Conservation (phyloP, 2,797 vertebrate species). For the Gadopsis marmoratus region DNA sequence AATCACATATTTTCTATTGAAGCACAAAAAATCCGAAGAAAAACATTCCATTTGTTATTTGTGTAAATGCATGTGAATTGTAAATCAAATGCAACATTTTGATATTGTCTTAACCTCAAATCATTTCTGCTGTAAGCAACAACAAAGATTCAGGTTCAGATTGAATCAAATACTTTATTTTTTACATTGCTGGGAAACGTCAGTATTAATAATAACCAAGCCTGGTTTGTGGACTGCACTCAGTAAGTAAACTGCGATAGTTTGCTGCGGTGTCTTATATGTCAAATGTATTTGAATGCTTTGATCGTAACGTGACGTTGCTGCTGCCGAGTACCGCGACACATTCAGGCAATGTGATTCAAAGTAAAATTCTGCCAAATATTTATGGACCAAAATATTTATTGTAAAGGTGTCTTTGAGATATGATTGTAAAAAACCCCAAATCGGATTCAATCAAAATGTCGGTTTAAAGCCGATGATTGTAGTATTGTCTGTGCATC, state of each 20-base stretch:
- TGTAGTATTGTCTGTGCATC: constrained; percentile 2
- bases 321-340: neutral
- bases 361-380: constrained; percentile 58
- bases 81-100: neutral
- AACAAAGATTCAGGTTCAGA: neutral
- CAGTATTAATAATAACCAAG: neutral
- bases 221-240: neutral
- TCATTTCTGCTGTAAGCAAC: neutral
- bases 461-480: neutral
- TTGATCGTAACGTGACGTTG: constrained; percentile 8
- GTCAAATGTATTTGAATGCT: constrained; percentile 18
- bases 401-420: constrained; percentile 25
- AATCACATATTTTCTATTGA: constrained; percentile 5
- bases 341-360: constrained; percentile 29
- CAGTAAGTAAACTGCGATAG: constrained; percentile 2
- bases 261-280: constrained; percentile 59
- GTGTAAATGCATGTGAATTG: neutral
- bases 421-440: constrained; percentile 11
- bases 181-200: neutral
- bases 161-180: neutral
- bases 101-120: neutral
- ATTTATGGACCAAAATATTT: constrained; percentile 25
- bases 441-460: neutral
- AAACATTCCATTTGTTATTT: constrained; percentile 1
- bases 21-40: constrained; percentile 5